Evolutionary conservation across 2,888 invertebrate genomes (phyloP), one percentile per base, ranked within the genome.

Genomic region (Lingula anatina): DNA sequence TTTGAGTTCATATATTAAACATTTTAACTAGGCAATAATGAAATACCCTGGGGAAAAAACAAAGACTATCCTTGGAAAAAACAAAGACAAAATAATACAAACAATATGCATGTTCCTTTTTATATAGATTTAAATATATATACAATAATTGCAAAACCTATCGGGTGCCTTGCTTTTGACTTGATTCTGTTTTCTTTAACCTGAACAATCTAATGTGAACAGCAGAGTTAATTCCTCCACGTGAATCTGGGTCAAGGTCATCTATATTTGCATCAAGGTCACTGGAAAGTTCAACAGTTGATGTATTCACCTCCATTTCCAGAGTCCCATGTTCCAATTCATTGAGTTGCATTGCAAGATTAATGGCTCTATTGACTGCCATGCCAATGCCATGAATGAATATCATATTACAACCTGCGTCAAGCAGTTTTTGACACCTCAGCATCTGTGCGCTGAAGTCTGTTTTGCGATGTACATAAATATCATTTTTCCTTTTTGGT

Each of bases 361-460:
- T 87, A 53, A 92, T 86, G 41, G 93, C 90, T 72, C 87, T 83
- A 64, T 86, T 86, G 53, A 94, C 85, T 1, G 94, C 90, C 53
- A 86, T 86, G 47, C 95, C 95, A 67, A 95, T 79, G 54, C 91
- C 94, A 78, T 94, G 92, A 50, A 96, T 81, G 62, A 85, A 84
- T 42, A 95, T 83, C 77, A 89, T 88, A 47, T 84, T 83, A 68
- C 83, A 84, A 43, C 86, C 86, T 53, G 83, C 81, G 53, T 86
- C 84, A 25, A 94, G 78, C 12, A 90, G 77, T 68, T 88, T 87
- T 61, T 87, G 84, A 73, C 92, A 93, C 70, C 85, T 85, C 51
- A 84, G 84, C 36, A 89, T 73, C 66, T 90, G 87, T 7, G 85
- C 65, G 87, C 87, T 86, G 68, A 89, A 86, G 71, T 86, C 83